These are phyloP conservation scores for Bombus vancouverensis DNA, from an alignment of 1,140 invertebrate species.

Conservation along the genomic window DNA sequence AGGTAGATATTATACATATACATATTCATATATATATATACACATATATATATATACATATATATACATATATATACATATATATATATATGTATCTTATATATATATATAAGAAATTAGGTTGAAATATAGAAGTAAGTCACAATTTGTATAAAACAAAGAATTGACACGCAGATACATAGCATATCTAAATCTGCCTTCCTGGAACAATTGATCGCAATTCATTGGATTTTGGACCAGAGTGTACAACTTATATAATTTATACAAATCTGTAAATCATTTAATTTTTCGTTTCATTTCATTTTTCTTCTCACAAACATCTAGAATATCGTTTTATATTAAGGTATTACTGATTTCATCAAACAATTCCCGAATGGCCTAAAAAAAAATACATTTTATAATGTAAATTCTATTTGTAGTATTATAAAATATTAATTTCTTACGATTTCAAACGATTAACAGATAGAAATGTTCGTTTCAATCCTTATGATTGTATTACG, in stretches of 20 bases:
- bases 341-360: not conserved
- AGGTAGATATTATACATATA: slow-evolving; percentile 54
- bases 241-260: slow-evolving; percentile 45
- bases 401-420: not conserved
- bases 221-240: slow-evolving; percentile 55
- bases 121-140: slow-evolving; percentile 50
- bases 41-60: not conserved
- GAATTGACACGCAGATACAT: slow-evolving; percentile 65
- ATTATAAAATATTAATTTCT: not conserved
- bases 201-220: slow-evolving; percentile 39
- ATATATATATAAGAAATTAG: slow-evolving; percentile 53
- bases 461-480: not conserved
- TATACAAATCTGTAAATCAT: not conserved
- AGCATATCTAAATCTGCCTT: slow-evolving; percentile 72
- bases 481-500: not conserved
- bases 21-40: slow-evolving; percentile 31
- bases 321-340: not conserved
- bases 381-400: not conserved
- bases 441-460: not conserved
- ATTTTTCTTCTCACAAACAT: not conserved
- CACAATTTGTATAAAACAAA: slow-evolving; percentile 67
- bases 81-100: not conserved
- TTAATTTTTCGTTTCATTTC: not conserved
- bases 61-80: too few species aligned
- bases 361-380: slow-evolving; percentile 7